phyloP scores from a whole-genome alignment of 2,113 vertebrate genomes.

The Cololabis saira region DNA sequence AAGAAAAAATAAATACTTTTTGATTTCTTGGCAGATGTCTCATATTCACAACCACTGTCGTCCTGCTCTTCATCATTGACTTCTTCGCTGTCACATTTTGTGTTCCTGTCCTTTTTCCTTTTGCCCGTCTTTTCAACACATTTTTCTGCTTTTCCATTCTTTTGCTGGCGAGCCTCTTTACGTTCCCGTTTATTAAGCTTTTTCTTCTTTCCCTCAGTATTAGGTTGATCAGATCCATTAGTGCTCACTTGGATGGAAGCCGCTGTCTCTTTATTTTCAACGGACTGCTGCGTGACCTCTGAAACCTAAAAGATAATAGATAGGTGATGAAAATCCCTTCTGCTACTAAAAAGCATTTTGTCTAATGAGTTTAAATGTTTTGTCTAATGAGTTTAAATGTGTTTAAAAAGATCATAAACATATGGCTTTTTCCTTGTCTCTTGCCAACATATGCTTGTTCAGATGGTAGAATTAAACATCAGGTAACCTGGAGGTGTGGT shows the following conservation, averaged over 20 bases:
- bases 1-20: conserved; percentile 69
- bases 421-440: too few relatives aligned
- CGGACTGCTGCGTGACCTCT: conserved; percentile 10
- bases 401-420: too few relatives aligned
- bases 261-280: neutral
- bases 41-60: neutral
- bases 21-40: conserved; percentile 45
- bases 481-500: too few relatives aligned
- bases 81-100: conserved; percentile 51
- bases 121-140: conserved; percentile 48
- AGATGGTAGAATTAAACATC: too few relatives aligned
- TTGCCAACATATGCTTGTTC: too few relatives aligned
- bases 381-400: too few relatives aligned
- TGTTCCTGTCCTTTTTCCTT: conserved; percentile 67
- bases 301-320: conserved; percentile 29
- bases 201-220: conserved; percentile 50
- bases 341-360: neutral
- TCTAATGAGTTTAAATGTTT: too few relatives aligned
- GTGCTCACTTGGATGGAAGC: conserved; percentile 22
- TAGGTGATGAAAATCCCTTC: neutral
- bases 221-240: conserved; percentile 35
- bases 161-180: conserved; percentile 87
- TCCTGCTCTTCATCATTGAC: conserved; percentile 40
- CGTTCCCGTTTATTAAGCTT: conserved; percentile 88
- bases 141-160: conserved; percentile 82